Evolutionary conservation across 2,797 vertebrate species (phyloP).

Genomic region (Rhodeus uyekii): DNA sequence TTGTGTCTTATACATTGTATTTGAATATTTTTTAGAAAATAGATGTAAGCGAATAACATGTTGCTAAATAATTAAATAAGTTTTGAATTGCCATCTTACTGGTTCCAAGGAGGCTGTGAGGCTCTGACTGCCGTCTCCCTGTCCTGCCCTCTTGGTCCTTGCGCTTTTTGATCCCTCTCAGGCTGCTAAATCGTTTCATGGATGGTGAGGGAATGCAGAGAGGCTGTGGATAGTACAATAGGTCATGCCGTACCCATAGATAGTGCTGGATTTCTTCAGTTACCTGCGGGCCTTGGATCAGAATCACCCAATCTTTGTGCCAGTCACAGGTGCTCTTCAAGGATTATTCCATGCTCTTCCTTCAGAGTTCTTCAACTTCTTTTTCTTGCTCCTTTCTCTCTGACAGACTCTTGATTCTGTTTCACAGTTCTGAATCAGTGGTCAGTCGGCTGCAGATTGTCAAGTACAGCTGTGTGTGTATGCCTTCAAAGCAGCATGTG

Average conservation of each 20-base stretch:
- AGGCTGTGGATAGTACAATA: conserved; percentile 47
- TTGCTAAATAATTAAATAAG: neutral
- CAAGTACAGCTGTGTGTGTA: conserved; percentile 74
- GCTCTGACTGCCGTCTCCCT: conserved; percentile 80
- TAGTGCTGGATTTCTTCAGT: neutral
- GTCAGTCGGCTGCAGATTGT: conserved; percentile 59
- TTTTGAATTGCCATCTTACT: conserved; percentile 54
- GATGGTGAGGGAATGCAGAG: conserved; percentile 57
- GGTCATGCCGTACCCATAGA: conserved; percentile 64
- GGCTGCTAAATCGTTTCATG: conserved; percentile 88
- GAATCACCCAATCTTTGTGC: neutral
- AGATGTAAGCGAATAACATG: neutral
- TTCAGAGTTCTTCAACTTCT: conserved; percentile 21
- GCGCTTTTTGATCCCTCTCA: conserved; percentile 82
- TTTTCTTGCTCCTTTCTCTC: conserved; percentile 16
- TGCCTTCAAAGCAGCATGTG: conserved; percentile 73
- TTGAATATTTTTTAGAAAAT: neutral
- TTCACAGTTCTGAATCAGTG: conserved; percentile 12
- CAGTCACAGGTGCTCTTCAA: neutral
- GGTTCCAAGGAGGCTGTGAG: conserved; percentile 77
- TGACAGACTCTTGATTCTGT: conserved; percentile 47
- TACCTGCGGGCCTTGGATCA: conserved; percentile 9
- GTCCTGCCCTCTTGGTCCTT: conserved; percentile 75
- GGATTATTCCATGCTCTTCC: conserved; percentile 21
- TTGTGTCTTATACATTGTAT: neutral